Evolutionary conservation across 2,888 invertebrate genomes (phyloP), one percentile per base, ranked within the genome.

Genomic region (Galerucella calmariensis): DNA sequence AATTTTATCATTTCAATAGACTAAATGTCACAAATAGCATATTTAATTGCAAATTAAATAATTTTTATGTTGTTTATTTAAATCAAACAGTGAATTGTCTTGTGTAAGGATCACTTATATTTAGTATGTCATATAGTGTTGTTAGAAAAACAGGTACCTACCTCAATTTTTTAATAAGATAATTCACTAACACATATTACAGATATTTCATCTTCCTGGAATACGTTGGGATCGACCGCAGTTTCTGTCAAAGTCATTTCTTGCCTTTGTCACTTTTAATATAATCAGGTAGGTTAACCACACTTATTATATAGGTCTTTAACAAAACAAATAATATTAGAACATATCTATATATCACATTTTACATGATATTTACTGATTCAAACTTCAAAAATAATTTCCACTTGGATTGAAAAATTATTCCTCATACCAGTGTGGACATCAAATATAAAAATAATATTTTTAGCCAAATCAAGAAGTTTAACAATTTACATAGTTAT

Each of bases 201-300:
- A 95, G 95, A 94, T 96, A 67, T 97, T 97, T 88, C 97, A 97
- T 86, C 89, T 97, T 71, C 93, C 94, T 78, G 94, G 96, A 85
- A 93, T 95, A 80, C 93, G 93, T 77, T 96, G 94, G 92, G 96
- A 97, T 87, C 93, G 93, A 81, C 95, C 95, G 58, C 92, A 96
- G 85, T 97, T 97, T 88, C 90, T 97, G 67, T 95, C 95, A 72
- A 97, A 97, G 89, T 96, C 96, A 67, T 95, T 96, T 87, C 90
- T 96, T 68, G 97, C 95, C 20, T 97, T 97, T 85, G 92, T 95
- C 73, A 93, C 94, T 16, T 97, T 97, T 88, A 97, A 97, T 87
- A 90, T 96, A 82, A 93, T 97, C 85, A 65, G 63, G 63, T 65
- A 46, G 5, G 20, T 65, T 61, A 5, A 20, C 16, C 35, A 35